Base-by-base conservation (phyloP, 2,888 invertebrate species). In the Idaea aversata region DNA sequence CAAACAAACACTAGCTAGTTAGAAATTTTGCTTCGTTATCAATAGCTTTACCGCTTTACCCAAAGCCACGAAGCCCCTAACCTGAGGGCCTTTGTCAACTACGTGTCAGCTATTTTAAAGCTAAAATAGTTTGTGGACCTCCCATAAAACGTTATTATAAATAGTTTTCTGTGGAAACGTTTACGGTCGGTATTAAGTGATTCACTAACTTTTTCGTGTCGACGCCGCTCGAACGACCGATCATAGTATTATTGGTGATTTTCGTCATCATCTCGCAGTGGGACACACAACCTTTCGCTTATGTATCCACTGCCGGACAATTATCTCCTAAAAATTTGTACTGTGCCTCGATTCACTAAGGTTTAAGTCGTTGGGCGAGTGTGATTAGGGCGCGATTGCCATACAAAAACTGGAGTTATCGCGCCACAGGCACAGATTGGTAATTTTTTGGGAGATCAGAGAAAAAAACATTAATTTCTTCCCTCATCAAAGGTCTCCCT, bases 41-140 rank as follows among this genome's bases (percentile, higher is more conserved):
- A 47, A 47, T 47, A 47, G 47, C 47, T 47, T 47, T 47, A 47
- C 47, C 47, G 47, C 47, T 47, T 47, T 47, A 47, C 47, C 47
- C 47, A 13, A 47, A 47, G 13, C 47, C 47, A 47, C 47, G 47
- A 47, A 47, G 47, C 47, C 47, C 47, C 47, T 47, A 47, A 47
- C 47, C 47, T 47, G 47, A 10, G 47, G 47, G 47, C 47, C 47
- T 47, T 47, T 47, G 47, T 47, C 47, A 47, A 47, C 47, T 47
- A 47, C 47, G 47, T 47, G 47, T 47, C 47, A 47, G 47, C 47
- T 47, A 47, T 47, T 47, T 47, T 47, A 47, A 47, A 47, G 47
- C 47, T 47, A 47, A 47, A 47, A 47, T 47, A 47, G 47, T 47
- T 47, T 47, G 47, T 47, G 47, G 47, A 47, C 47, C 47, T 47